A percentile compares a stretch with the other conserved stretches of the same genome.
phyloP scores from a whole-genome alignment of 2,113 vertebrate genomes.

The Aythya baeri region DNA sequence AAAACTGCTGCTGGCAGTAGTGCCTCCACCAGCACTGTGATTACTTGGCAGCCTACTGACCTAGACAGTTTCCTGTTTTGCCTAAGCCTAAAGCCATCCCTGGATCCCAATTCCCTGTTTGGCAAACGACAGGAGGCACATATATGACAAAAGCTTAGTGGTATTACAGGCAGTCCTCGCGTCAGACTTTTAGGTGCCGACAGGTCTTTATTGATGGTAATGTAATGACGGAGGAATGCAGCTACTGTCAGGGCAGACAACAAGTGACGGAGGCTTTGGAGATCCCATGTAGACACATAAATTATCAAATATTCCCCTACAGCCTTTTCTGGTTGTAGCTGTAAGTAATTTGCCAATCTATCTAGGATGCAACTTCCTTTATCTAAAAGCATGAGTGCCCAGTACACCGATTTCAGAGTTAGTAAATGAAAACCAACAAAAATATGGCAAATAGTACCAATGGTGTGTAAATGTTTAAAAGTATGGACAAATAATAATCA shows the following conservation, averaged over 20 bases:
- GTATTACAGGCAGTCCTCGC: not conserved
- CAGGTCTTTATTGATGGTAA: not conserved
- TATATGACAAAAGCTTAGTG: constrained; percentile 6
- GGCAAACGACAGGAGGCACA: not conserved
- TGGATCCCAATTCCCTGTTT: not conserved
- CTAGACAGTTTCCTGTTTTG: constrained; percentile 21
- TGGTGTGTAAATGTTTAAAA: not conserved
- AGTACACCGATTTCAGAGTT: not conserved
- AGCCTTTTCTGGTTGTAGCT: not conserved
- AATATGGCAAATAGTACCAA: not conserved
- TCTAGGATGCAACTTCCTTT: not conserved
- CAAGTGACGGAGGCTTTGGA: not conserved
- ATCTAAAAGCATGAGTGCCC: not conserved
- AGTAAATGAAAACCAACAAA: not conserved
- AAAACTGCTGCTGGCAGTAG: not conserved
- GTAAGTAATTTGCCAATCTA: not conserved
- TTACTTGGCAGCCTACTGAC: constrained; percentile 6
- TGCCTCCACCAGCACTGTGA: not conserved
- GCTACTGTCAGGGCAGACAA: not conserved
- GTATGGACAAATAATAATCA: not conserved
- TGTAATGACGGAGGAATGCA: constrained; percentile 17
- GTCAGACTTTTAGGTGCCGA: not conserved
- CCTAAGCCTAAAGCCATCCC: constrained; percentile 32
- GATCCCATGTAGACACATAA: not conserved
- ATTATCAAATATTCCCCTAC: not conserved